Percentiles rank a stretch among this genome's conserved stretches.
Evolutionary conservation across 2,888 invertebrate genomes (phyloP).

Genomic region (Archips xylosteana): DNA sequence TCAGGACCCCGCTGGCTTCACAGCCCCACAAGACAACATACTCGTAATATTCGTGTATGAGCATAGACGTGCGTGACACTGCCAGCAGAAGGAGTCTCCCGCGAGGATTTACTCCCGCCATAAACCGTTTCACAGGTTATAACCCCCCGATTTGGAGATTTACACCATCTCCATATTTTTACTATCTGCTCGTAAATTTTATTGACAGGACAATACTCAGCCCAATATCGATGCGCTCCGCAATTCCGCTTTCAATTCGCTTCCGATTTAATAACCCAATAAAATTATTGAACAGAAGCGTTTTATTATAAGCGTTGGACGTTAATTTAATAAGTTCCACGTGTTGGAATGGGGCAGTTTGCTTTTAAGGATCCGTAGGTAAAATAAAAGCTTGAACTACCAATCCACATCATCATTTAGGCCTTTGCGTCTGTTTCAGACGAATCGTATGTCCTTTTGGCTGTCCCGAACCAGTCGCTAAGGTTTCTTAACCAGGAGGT

Average conservation of each 20-base stretch:
- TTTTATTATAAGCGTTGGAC: slow-evolving; percentile 8
- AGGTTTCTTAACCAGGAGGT: too few relatives aligned
- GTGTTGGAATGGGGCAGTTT: background rate
- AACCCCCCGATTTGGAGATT: slow-evolving; percentile 33
- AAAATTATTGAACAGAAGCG: slow-evolving; percentile 12
- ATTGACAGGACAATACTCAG: slow-evolving; percentile 25
- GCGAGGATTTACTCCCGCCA: slow-evolving; percentile 19
- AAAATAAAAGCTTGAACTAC: too few relatives aligned
- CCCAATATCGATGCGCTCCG: slow-evolving; percentile 14
- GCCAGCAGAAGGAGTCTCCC: background rate
- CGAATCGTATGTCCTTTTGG: too few relatives aligned
- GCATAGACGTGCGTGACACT: slow-evolving; percentile 2
- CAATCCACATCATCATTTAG: too few relatives aligned
- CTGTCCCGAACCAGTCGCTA: too few relatives aligned
- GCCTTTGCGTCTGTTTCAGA: too few relatives aligned
- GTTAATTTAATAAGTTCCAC: background rate
- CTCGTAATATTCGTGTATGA: background rate
- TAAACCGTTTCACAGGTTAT: slow-evolving; percentile 37
- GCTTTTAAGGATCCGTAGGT: background rate
- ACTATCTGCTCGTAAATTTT: slow-evolving; percentile 18
- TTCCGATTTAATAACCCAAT: slow-evolving; percentile 20
- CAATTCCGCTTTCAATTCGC: slow-evolving; percentile 22
- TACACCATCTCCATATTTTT: slow-evolving; percentile 37
- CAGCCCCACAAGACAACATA: slow-evolving; percentile 14
- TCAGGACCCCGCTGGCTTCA: background rate